Evolutionary conservation across 2,888 invertebrate genomes (phyloP).

Genomic region (Drosophila barbarae): DNA sequence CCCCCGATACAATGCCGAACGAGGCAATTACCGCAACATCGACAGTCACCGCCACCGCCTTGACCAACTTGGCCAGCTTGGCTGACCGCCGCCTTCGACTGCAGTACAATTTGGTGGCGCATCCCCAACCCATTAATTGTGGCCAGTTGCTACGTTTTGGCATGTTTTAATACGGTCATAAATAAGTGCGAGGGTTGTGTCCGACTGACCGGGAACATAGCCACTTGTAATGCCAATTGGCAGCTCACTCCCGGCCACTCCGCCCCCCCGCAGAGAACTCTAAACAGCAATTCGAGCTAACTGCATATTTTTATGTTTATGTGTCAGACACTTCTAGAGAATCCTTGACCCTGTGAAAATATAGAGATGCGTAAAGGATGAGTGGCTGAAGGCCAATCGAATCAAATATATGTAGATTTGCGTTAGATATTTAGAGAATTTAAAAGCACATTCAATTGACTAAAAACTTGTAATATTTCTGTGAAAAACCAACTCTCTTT

Average conservation of each 20-base stretch:
- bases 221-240: constrained; percentile 64
- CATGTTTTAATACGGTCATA: constrained; percentile 66
- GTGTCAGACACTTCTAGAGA: constrained; percentile 26
- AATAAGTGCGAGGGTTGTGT: constrained; percentile 53
- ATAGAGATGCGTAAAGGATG: constrained; percentile 17
- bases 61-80: constrained; percentile 55
- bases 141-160: constrained; percentile 48
- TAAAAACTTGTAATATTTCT: neutral
- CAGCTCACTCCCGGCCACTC: constrained; percentile 5
- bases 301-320: constrained; percentile 71
- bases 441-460: neutral
- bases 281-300: constrained; percentile 41
- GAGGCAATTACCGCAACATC: constrained; percentile 69
- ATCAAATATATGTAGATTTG: neutral
- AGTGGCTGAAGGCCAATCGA: neutral
- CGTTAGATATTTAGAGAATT: neutral
- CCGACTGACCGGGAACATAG: constrained; percentile 39
- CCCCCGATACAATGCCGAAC: constrained; percentile 23
- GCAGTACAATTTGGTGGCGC: constrained; percentile 14
- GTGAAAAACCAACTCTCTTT: neutral
- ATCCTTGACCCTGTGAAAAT: constrained; percentile 50
- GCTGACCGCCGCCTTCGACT: constrained; percentile 19
- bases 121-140: constrained; percentile 37
- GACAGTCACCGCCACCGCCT: constrained; percentile 47
- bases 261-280: constrained; percentile 7